Base-by-base conservation (phyloP, 2,797 vertebrate species). In the Platalea minor region DNA sequence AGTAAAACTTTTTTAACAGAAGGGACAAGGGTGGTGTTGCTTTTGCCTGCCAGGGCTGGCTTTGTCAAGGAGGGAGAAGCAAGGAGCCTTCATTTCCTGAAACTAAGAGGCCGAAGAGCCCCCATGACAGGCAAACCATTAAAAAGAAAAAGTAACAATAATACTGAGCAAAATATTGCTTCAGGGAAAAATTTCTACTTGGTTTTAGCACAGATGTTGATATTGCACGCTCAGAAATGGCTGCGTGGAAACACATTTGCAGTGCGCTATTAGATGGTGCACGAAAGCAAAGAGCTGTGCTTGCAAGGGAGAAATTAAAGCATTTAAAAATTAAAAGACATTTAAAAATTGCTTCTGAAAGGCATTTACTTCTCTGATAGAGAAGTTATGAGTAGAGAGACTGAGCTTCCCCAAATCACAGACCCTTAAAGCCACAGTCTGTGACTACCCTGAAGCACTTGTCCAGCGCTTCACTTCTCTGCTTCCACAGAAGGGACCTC, bases 251-350 rank as follows among this genome's bases (percentile, higher is more conserved):
- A 50, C 17, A 28, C 39, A 18, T 84, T 77, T 81, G 65, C 56
- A n/a, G 43, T 2, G 4, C 51, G 56, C 64, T 78, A 39, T 72
- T 74, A 74, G 86, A 39, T 24, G 33, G 59, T 59, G 39, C 63
- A 35, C 2, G 2, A 46, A 88, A 82, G 18, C 41, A 41, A 43
- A 35, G 81, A 61, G 50, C 53, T 75, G 72, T 4, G 3, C 68
- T 89, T 93, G 64, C 61, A 92, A 60, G 89, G 89, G 75, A 82
- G 31, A 63, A 88, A 88, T 76, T 57, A 81, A 88, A 89, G 76
- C 61, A 59, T 92, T 94, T 89, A 78, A 95, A 96, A 94, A 95
- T 93, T 94, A 92, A 95, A 95, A 91, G 61, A 21, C 25, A 21
- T 73, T 85, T 0, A 8, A 48, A 93, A 78, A 57, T 46, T 21